Percentiles rank a stretch among this genome's conserved stretches.
Evolutionary conservation across 2,113 vertebrate genomes (phyloP).

Genomic region (Cebidichthys violaceus): DNA sequence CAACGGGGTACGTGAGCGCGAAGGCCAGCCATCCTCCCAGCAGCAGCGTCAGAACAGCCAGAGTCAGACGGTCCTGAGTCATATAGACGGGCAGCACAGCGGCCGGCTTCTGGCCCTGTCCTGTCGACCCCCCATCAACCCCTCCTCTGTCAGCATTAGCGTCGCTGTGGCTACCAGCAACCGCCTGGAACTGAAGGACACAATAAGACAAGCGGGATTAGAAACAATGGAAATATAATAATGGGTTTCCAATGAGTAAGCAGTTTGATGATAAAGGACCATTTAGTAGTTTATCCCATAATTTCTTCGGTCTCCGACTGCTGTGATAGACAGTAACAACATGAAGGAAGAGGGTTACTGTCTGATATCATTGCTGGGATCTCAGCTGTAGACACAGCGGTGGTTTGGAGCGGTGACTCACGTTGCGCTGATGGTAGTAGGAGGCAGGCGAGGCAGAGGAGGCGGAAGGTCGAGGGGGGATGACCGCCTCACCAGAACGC

Average conservation of each 20-base stretch:
- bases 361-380: neutral
- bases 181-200: slow-evolving; percentile 72
- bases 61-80: slow-evolving; percentile 82
- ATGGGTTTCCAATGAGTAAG: too few relatives aligned
- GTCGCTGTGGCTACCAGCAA: slow-evolving; percentile 40
- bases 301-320: neutral
- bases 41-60: slow-evolving; percentile 82
- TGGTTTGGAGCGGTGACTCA: slow-evolving; percentile 55
- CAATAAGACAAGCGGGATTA: slow-evolving; percentile 2
- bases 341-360: neutral
- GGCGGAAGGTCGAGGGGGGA: slow-evolving; percentile 72
- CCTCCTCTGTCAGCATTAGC: neutral
- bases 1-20: slow-evolving; percentile 79
- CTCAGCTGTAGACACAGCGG: neutral
- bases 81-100: slow-evolving; percentile 69
- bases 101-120: slow-evolving; percentile 6
- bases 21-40: slow-evolving; percentile 89
- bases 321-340: neutral
- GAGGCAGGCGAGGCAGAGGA: slow-evolving; percentile 47
- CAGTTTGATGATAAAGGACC: too few relatives aligned
- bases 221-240: neutral
- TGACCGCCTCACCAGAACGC: slow-evolving; percentile 81
- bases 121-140: slow-evolving; percentile 27
- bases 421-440: slow-evolving; percentile 59
- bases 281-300: neutral